A percentile compares a stretch with the other conserved stretches of the same genome.
phyloP scores from a whole-genome alignment of 1,140 invertebrate species.

The Neomicropteryx cornuta region DNA sequence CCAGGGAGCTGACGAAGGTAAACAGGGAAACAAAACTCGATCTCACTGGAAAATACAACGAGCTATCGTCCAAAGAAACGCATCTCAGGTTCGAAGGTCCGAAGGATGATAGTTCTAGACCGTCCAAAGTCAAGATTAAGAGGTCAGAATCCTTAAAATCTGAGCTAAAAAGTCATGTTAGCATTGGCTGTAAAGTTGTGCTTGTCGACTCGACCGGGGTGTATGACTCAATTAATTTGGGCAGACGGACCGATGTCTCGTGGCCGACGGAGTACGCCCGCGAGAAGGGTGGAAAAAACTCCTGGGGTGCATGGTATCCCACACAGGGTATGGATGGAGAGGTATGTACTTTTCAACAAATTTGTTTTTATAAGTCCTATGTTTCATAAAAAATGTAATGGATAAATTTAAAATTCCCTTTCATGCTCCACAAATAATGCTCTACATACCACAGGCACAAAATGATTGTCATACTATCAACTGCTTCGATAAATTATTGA shows the following conservation, averaged over 20 bases:
- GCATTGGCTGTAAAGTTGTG: conserved; percentile 40
- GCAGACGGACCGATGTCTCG: conserved; percentile 76
- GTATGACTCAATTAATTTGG: conserved; percentile 84
- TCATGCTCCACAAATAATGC: no score
- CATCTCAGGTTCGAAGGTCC: conserved; percentile 15
- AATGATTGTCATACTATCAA: no score
- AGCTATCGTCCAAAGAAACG: conserved; percentile 29
- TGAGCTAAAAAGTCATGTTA: conserved; percentile 37
- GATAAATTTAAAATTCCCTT: not conserved
- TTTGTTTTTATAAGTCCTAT: conserved; percentile 7
- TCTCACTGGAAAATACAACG: conserved; percentile 34
- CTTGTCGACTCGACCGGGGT: conserved; percentile 45
- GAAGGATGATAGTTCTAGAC: conserved; percentile 27
- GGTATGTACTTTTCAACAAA: conserved; percentile 30
- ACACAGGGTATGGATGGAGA: conserved; percentile 82
- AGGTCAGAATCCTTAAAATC: conserved; percentile 36
- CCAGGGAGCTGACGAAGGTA: conserved; percentile 33
- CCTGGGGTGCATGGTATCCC: conserved; percentile 85
- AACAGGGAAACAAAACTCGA: conserved; percentile 36
- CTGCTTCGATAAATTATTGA: no score
- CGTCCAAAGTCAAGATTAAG: conserved; percentile 34
- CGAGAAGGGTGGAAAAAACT: conserved; percentile 68
- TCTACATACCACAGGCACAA: no score
- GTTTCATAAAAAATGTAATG: not conserved
- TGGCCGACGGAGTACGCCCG: conserved; percentile 88